phyloP scores from a whole-genome alignment of 35 echinoderm and acorn worm species.

The Holothuria glaberrima region DNA sequence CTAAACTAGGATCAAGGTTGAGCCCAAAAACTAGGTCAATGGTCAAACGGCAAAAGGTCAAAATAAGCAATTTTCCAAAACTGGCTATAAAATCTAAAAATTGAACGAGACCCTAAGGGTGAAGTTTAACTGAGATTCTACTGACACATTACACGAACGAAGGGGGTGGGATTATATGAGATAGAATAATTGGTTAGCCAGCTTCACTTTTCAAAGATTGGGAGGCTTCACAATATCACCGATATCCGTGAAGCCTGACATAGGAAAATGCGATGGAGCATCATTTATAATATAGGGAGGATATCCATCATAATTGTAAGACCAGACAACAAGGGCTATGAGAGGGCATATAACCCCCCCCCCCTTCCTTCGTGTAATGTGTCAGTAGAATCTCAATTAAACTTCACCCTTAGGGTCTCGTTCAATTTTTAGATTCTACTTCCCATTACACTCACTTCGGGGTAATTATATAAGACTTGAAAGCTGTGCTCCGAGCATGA shows the following conservation, averaged over 20 bases:
- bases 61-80: no score
- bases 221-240: background rate
- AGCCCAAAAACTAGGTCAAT: no score
- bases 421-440: slow-evolving; percentile 24
- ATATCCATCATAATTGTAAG: background rate
- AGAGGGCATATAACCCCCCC: background rate
- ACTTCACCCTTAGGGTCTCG: slow-evolving; percentile 19
- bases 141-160: no score
- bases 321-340: background rate
- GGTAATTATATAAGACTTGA: slow-evolving; percentile 7
- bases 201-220: no score
- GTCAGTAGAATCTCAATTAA: slow-evolving; percentile 17
- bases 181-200: no score
- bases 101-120: no score
- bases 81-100: no score
- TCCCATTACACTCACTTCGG: slow-evolving; percentile 12
- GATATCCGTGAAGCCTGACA: no score
- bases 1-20: no score
- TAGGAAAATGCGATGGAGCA: background rate
- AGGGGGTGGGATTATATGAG: no score
- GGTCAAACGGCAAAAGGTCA: no score
- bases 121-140: no score
- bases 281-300: background rate
- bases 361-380: slow-evolving; percentile 10
- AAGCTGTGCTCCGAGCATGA: background rate